Percentiles rank a stretch among this genome's conserved stretches.
These are phyloP conservation scores for Ennomos quercinarius DNA, from an alignment of 2,888 invertebrate species.

Conservation along the genomic window DNA sequence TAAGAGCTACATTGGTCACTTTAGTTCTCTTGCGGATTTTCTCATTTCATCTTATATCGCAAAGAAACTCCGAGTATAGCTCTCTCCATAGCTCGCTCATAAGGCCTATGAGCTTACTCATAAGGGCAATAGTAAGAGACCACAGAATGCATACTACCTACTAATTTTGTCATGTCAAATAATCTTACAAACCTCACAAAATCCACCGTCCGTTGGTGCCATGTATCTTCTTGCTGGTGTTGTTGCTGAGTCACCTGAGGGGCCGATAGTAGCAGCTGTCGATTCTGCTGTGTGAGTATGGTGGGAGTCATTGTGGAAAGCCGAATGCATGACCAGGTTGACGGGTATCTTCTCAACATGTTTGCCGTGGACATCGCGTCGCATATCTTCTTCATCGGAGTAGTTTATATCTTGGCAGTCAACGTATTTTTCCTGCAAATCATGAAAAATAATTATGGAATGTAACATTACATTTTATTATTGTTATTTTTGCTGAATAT, in stretches of 20 bases:
- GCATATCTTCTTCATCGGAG: conserved; percentile 64
- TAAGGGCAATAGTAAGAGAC: too few relatives aligned
- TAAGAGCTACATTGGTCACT: too few relatives aligned
- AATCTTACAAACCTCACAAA: conserved; percentile 65
- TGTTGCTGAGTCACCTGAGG: background rate
- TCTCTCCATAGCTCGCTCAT: too few relatives aligned
- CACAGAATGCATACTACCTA: too few relatives aligned
- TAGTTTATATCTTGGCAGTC: conserved; percentile 76
- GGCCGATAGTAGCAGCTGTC: conserved; percentile 1
- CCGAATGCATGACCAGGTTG: conserved; percentile 68
- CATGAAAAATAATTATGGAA: background rate
- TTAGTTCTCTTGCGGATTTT: too few relatives aligned
- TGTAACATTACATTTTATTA: too few relatives aligned
- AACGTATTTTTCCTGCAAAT: conserved; percentile 71
- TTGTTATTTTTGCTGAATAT: too few relatives aligned
- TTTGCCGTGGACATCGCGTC: conserved; percentile 45
- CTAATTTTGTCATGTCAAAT: background rate
- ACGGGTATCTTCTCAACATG: conserved; percentile 61
- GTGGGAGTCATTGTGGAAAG: conserved; percentile 58
- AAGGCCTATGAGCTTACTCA: too few relatives aligned
- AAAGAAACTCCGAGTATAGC: too few relatives aligned
- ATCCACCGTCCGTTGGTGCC: conserved; percentile 58
- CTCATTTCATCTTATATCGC: too few relatives aligned
- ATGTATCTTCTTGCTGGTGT: conserved; percentile 12
- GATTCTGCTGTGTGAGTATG: background rate